phyloP scores from a whole-genome alignment of 2,888 invertebrate genomes.

The Rhingia campestris region DNA sequence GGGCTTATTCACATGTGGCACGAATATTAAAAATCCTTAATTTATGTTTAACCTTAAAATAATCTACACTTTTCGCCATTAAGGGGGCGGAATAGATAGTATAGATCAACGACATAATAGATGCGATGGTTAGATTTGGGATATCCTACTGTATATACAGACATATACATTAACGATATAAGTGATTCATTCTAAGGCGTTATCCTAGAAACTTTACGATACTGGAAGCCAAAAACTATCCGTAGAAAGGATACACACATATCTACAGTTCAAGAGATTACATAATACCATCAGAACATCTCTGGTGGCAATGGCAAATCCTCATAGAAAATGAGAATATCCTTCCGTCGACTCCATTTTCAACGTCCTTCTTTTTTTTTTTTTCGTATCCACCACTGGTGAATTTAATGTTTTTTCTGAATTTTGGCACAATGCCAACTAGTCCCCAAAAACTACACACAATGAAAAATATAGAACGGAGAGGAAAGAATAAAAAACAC shows the following conservation, averaged over 20 bases:
- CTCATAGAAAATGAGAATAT: constrained; percentile 61
- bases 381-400: constrained; percentile 27
- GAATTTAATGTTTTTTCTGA: constrained; percentile 26
- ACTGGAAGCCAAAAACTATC: constrained; percentile 43
- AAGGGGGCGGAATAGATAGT: constrained; percentile 24
- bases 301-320: constrained; percentile 52
- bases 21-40: constrained; percentile 27
- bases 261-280: constrained; percentile 40
- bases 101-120: constrained; percentile 46
- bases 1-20: not conserved
- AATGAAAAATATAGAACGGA: constrained; percentile 37
- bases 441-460: constrained; percentile 59
- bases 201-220: constrained; percentile 57
- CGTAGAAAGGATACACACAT: constrained; percentile 32
- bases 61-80: not conserved
- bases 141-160: not conserved
- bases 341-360: constrained; percentile 43
- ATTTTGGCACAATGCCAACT: constrained; percentile 69
- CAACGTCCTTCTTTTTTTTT: constrained; percentile 41
- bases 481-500: constrained; percentile 15
- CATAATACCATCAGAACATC: constrained; percentile 50
- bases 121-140: constrained; percentile 56
- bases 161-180: not conserved
- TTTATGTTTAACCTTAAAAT: not conserved
- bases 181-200: constrained; percentile 44